Evolutionary conservation across 2,113 vertebrate species (phyloP).

Genomic region (Phoxinus phoxinus): DNA sequence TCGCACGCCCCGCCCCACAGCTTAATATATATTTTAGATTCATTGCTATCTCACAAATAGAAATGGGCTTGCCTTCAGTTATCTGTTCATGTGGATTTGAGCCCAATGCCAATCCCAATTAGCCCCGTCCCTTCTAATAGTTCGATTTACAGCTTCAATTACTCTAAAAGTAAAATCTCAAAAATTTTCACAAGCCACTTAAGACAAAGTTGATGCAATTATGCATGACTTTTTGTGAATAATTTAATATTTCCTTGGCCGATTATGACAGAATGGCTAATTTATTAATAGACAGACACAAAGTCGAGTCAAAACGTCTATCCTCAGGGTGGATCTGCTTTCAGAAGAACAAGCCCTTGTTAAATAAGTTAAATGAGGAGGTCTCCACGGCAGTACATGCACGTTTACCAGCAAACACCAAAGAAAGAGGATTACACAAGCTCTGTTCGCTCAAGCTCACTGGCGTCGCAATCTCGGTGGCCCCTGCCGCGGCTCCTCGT

Average conservation of each 20-base stretch:
- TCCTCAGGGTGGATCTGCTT: conserved; percentile 78
- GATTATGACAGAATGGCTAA: conserved; percentile 81
- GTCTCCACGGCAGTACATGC: conserved; percentile 63
- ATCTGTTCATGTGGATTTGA: neutral
- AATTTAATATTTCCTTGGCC: conserved; percentile 79
- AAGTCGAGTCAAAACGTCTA: conserved; percentile 77
- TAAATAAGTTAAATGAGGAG: conserved; percentile 79
- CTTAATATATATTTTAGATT: neutral
- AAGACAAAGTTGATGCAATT: conserved; percentile 77
- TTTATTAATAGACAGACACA: conserved; percentile 81
- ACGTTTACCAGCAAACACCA: conserved; percentile 75
- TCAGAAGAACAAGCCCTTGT: conserved; percentile 76
- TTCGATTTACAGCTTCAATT: conserved; percentile 81
- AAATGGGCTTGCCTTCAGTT: neutral
- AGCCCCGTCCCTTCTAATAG: conserved; percentile 58
- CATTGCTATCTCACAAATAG: neutral
- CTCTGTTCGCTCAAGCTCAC: conserved; percentile 40
- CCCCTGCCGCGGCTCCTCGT: conserved; percentile 55
- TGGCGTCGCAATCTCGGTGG: conserved; percentile 68
- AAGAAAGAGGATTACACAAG: conserved; percentile 59
- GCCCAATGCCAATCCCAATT: neutral
- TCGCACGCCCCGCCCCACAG: too few relatives aligned
- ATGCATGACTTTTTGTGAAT: conserved; percentile 80
- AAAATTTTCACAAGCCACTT: conserved; percentile 79
- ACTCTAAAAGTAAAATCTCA: conserved; percentile 75